These are phyloP conservation scores for Eubucco bourcierii DNA, from an alignment of 2,113 vertebrate species.

Conservation along the genomic window DNA sequence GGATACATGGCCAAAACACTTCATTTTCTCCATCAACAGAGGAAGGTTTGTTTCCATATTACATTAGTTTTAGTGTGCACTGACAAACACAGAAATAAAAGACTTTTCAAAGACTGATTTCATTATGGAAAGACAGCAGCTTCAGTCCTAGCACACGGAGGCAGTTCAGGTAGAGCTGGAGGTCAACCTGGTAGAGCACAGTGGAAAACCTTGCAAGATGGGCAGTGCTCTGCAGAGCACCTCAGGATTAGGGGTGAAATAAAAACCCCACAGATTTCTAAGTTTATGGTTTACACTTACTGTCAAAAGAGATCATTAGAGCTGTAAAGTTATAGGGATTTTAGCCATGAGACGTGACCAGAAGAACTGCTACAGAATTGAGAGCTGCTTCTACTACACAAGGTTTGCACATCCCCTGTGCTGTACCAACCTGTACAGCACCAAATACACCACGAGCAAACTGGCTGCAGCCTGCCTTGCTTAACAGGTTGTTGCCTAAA, in stretches of 20 bases:
- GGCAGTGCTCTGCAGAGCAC: background rate
- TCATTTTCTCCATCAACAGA: constrained; percentile 18
- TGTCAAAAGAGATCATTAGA: background rate
- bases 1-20: constrained; percentile 51
- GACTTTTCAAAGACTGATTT: constrained; percentile 18
- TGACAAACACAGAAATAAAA: constrained; percentile 28
- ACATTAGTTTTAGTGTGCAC: constrained; percentile 1
- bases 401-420: background rate
- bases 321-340: background rate
- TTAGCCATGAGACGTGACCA: background rate
- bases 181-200: background rate
- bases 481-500: background rate
- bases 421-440: background rate
- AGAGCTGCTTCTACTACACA: background rate
- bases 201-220: background rate
- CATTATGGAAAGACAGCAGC: background rate
- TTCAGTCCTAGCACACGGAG: background rate
- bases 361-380: background rate
- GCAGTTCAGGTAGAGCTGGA: no score
- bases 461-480: background rate
- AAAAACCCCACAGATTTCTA: background rate
- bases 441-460: background rate
- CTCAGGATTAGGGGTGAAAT: background rate
- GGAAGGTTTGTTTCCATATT: constrained; percentile 62
- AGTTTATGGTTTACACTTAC: background rate